Evolutionary conservation across 2,797 vertebrate genomes (phyloP).

Genomic region (Acanthurus leucopareius): DNA sequence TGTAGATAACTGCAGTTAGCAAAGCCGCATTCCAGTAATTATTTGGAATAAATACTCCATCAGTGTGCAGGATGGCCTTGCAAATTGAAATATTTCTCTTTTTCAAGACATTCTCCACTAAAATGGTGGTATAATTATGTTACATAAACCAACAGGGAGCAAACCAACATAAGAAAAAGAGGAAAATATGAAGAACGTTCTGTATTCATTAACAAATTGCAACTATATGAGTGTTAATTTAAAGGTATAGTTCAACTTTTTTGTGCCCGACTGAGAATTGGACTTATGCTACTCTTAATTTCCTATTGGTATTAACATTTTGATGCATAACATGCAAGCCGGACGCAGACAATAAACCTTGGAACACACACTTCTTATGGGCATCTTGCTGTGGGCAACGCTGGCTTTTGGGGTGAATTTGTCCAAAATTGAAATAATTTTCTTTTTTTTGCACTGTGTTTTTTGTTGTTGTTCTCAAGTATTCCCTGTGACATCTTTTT

Average conservation of each 20-base stretch:
- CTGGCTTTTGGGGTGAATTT: too few relatives aligned
- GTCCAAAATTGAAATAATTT: too few relatives aligned
- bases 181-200: background rate
- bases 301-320: too few relatives aligned
- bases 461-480: too few relatives aligned
- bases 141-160: background rate
- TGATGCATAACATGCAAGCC: too few relatives aligned
- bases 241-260: background rate
- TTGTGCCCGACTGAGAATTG: background rate
- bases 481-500: too few relatives aligned
- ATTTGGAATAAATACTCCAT: background rate
- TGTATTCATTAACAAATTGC: too few relatives aligned
- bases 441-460: too few relatives aligned
- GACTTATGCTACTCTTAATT: background rate
- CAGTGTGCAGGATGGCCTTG: background rate
- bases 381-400: too few relatives aligned
- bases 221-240: background rate
- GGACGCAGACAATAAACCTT: too few relatives aligned
- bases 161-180: background rate
- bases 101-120: background rate
- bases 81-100: background rate
- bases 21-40: background rate
- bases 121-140: background rate
- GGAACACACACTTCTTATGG: too few relatives aligned
- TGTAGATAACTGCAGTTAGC: background rate